Percentiles rank a stretch among this genome's conserved stretches.
phyloP scores from a whole-genome alignment of 2,113 vertebrate species.

The Microtus oregoni region DNA sequence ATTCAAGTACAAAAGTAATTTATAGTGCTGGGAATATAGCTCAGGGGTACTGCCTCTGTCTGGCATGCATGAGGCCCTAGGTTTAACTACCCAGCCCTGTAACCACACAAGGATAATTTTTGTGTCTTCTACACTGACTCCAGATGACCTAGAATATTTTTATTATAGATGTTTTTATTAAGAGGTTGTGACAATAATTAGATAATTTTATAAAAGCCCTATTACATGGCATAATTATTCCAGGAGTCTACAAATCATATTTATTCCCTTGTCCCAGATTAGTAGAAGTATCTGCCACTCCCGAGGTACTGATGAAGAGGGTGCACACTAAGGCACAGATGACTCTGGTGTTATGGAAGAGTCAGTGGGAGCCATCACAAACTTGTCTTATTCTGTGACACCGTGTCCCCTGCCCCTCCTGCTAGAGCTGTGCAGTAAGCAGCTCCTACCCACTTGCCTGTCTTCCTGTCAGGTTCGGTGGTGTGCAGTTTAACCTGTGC shows the following conservation, averaged over 20 bases:
- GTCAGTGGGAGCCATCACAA: neutral
- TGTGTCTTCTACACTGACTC: neutral
- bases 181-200: neutral
- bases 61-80: neutral
- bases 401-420: neutral
- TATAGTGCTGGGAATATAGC: neutral
- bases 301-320: neutral
- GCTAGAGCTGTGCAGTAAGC: neutral
- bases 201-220: constrained; percentile 8
- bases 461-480: neutral
- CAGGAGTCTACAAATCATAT: neutral
- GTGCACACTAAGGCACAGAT: neutral
- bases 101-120: neutral
- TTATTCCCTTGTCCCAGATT: neutral
- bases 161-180: constrained; percentile 18
- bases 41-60: neutral
- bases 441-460: neutral
- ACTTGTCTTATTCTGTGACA: neutral
- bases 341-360: neutral
- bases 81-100: neutral
- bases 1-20: constrained; percentile 23
- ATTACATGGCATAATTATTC: neutral
- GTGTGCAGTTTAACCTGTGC: neutral
- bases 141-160: constrained; percentile 11
- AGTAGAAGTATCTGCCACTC: neutral